Conservation (phyloP, 2,888 invertebrate genomes). For the Keiferia lycopersicella region DNA sequence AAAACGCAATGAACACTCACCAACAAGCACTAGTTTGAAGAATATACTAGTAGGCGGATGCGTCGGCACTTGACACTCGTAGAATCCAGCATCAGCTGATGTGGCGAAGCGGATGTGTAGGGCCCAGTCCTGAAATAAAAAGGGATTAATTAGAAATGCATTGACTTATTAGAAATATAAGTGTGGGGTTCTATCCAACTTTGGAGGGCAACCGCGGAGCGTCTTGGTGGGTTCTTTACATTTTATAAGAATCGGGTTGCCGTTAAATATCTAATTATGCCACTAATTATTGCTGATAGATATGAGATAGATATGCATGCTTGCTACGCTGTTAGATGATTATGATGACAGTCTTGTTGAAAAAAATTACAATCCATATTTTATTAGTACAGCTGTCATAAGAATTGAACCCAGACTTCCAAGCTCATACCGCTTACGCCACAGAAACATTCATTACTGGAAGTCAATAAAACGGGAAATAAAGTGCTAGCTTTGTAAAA, state of each 20-base stretch:
- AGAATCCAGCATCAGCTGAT: slow-evolving; percentile 83
- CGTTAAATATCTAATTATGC: no score
- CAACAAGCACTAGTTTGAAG: slow-evolving; percentile 83
- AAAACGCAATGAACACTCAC: slow-evolving; percentile 78
- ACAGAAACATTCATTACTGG: background rate
- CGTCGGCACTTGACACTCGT: slow-evolving; percentile 85
- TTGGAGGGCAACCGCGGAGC: no score
- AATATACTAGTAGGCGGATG: slow-evolving; percentile 85
- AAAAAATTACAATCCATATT: no score
- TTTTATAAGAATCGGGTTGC: no score
- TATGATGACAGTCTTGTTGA: no score
- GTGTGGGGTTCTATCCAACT: no score
- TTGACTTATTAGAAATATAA: background rate
- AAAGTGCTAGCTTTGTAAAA: background rate
- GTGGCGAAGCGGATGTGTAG: slow-evolving; percentile 84
- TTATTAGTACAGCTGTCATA: no score
- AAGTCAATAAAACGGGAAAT: slow-evolving; percentile 1
- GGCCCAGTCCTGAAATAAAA: slow-evolving; percentile 82
- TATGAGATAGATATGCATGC: no score
- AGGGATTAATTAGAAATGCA: background rate
- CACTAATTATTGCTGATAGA: no score
- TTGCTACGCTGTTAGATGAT: no score
- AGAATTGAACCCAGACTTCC: no score
- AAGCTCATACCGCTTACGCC: background rate
- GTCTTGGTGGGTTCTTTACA: no score